phyloP scores from a whole-genome alignment of 2,888 invertebrate genomes.

The Noctua pronuba region DNA sequence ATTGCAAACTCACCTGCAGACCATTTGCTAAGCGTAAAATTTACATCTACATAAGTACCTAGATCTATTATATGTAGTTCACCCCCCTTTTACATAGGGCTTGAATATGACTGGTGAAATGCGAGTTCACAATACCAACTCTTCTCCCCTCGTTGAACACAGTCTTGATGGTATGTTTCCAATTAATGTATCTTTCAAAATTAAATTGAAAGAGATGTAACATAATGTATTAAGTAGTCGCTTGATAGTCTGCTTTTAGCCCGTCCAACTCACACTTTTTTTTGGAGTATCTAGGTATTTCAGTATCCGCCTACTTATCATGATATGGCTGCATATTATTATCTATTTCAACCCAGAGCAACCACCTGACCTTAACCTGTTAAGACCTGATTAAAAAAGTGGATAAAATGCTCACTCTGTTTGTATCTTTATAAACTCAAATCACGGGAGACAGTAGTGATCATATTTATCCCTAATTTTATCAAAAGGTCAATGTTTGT shows the following conservation, averaged over 20 bases:
- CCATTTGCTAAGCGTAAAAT: constrained; percentile 7
- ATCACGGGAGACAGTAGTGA: constrained; percentile 51
- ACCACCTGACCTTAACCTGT: constrained; percentile 19
- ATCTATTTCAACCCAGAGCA: constrained; percentile 12
- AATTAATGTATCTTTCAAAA: not conserved
- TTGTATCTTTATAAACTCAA: constrained; percentile 14
- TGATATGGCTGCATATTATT: constrained; percentile 1
- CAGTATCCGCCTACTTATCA: not conserved
- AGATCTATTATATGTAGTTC: not conserved
- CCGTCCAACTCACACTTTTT: not conserved
- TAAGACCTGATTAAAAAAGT: constrained; percentile 2
- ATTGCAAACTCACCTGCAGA: not conserved
- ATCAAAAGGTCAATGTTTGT: constrained; percentile 52
- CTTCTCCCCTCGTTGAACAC: not conserved
- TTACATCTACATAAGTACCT: not conserved
- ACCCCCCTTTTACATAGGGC: not conserved
- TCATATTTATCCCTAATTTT: constrained; percentile 35
- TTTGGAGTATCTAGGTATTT: not conserved
- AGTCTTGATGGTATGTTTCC: not conserved
- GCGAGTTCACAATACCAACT: not conserved
- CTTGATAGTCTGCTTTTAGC: not conserved
- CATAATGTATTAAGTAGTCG: not conserved
- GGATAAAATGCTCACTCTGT: not conserved
- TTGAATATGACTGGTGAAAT: not conserved
- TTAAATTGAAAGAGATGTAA: not conserved